phyloP scores from a whole-genome alignment of 2,113 vertebrate species.

The Anarrhichthys ocellatus region DNA sequence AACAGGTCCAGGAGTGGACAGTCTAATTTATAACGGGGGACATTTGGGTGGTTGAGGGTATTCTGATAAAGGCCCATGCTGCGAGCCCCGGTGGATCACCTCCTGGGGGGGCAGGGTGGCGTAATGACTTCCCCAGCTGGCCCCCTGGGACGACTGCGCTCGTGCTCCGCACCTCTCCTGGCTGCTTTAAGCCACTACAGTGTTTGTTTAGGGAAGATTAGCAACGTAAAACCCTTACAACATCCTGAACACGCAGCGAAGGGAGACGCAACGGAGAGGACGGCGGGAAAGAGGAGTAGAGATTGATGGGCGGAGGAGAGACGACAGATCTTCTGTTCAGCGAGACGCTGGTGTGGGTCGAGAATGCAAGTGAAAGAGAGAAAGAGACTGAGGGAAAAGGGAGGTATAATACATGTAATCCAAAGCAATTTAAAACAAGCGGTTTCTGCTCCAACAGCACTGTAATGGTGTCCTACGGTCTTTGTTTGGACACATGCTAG shows the following conservation, averaged over 20 bases:
- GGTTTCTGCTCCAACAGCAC: background rate
- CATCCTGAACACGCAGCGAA: conserved; percentile 80
- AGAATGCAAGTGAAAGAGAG: conserved; percentile 2
- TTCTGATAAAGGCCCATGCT: conserved; percentile 66
- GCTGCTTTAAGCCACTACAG: conserved; percentile 74
- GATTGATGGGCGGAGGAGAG: conserved; percentile 60
- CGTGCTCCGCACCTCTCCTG: conserved; percentile 82
- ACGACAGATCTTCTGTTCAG: background rate
- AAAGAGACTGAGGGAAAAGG: conserved; percentile 10
- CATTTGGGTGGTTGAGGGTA: conserved; percentile 29
- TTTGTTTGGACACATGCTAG: conserved; percentile 7
- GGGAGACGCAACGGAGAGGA: conserved; percentile 58
- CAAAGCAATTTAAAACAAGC: background rate
- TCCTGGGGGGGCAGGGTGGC: conserved; percentile 61
- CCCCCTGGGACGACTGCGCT: conserved; percentile 78
- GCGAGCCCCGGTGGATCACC: conserved; percentile 74
- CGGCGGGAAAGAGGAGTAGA: conserved; percentile 60
- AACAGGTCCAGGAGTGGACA: conserved; percentile 17
- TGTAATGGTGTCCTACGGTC: background rate
- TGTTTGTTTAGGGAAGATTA: conserved; percentile 88
- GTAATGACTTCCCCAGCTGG: conserved; percentile 87
- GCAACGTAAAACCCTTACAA: conserved; percentile 85
- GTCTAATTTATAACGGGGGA: conserved; percentile 7
- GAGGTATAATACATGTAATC: background rate
- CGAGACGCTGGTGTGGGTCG: background rate